Evolutionary conservation across 1,140 invertebrate genomes (phyloP).

Genomic region (Drosophila melanogaster): Release_6_plus_ISO1_MT NT_037436.4:6364001-6364500

Average conservation of each 20-base stretch:
- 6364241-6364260: slow-evolving; percentile 81
- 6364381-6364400: too few relatives aligned
- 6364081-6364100: neutral
- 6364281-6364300: slow-evolving; percentile 51
- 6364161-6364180: slow-evolving; percentile 64
- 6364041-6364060: slow-evolving; percentile 83
- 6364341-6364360: neutral
- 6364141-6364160: neutral
- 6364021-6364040: slow-evolving; percentile 83
- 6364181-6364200: slow-evolving; percentile 73
- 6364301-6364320: slow-evolving; percentile 57
- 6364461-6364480: slow-evolving; percentile 2
- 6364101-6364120: neutral
- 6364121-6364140: slow-evolving; percentile 5
- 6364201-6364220: slow-evolving; percentile 73
- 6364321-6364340: slow-evolving; percentile 40
- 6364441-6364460: too few relatives aligned
- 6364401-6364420: too few relatives aligned
- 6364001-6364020: slow-evolving; percentile 69
- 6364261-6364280: slow-evolving; percentile 81
- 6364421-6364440: too few relatives aligned
- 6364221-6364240: slow-evolving; percentile 68
- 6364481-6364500: slow-evolving; percentile 33
- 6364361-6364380: too few relatives aligned
- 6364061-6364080: slow-evolving; percentile 81